These are phyloP conservation scores for Hyposoter dolosus DNA, from an alignment of 2,888 invertebrate genomes.

Conservation along the genomic window DNA sequence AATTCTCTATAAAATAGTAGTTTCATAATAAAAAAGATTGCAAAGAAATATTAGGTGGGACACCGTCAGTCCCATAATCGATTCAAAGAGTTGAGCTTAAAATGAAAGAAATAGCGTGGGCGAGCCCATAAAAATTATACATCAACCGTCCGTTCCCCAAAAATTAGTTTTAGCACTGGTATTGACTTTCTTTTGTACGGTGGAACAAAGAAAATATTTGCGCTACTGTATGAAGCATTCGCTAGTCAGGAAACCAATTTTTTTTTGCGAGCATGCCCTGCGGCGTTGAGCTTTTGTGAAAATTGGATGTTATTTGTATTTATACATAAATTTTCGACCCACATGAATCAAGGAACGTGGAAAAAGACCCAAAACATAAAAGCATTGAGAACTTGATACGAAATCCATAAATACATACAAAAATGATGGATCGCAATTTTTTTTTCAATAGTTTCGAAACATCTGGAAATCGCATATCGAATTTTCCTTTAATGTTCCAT, in stretches of 20 bases:
- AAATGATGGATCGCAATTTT: neutral
- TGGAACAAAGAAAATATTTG: neutral
- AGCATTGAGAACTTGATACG: neutral
- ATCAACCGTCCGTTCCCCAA: neutral
- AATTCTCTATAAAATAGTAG: too few relatives aligned
- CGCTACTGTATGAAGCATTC: neutral
- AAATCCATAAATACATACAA: neutral
- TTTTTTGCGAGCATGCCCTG: neutral
- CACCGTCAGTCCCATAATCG: too few relatives aligned
- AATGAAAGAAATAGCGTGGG: neutral
- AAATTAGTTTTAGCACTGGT: neutral
- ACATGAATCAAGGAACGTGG: neutral
- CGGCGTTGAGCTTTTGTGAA: neutral
- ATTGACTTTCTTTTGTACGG: neutral
- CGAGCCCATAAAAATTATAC: neutral
- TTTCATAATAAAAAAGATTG: neutral
- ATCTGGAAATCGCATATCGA: slow-evolving; percentile 23
- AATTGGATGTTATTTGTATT: neutral
- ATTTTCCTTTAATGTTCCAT: neutral
- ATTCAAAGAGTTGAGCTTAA: too few relatives aligned
- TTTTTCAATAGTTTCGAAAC: slow-evolving; percentile 27
- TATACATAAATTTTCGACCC: neutral
- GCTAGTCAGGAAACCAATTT: neutral
- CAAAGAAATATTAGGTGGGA: too few relatives aligned
- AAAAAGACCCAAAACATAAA: neutral